Evolutionary conservation across 2,797 vertebrate genomes (phyloP).

Genomic region (Odontamblyopus lacepedii): DNA sequence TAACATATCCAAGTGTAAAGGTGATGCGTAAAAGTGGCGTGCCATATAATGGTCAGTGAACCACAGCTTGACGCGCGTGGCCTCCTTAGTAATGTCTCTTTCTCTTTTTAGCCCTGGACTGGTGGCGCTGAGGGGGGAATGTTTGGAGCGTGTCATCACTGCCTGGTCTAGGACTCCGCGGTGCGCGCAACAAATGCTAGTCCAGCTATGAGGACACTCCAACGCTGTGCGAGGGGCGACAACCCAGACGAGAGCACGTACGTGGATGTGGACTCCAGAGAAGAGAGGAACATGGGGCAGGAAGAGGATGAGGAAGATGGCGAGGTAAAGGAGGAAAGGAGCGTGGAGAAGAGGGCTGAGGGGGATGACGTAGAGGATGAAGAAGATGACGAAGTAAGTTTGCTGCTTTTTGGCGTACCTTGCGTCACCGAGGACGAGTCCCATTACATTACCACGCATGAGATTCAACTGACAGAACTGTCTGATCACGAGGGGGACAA

Average conservation of each 20-base stretch:
- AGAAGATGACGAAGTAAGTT: constrained; percentile 39
- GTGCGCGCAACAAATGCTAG: constrained; percentile 23
- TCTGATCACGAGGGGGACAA: constrained; percentile 84
- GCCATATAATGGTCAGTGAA: constrained; percentile 16
- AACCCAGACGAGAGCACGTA: constrained; percentile 57
- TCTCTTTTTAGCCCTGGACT: constrained; percentile 56
- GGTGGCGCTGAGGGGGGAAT: constrained; percentile 50
- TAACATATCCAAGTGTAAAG: neutral
- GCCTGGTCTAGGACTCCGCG: constrained; percentile 21
- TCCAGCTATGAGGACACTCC: constrained; percentile 46
- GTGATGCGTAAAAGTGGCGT: constrained; percentile 5
- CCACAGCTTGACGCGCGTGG: constrained; percentile 30
- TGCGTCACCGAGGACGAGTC: constrained; percentile 79
- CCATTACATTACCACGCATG: constrained; percentile 94
- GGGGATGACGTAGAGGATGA: constrained; percentile 36
- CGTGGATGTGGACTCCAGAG: constrained; percentile 65
- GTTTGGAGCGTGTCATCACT: constrained; percentile 54
- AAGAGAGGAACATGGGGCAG: constrained; percentile 33
- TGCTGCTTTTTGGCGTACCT: constrained; percentile 63
- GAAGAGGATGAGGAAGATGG: constrained; percentile 57
- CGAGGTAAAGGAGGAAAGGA: constrained; percentile 13
- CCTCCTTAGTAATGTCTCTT: constrained; percentile 47
- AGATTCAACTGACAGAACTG: constrained; percentile 92
- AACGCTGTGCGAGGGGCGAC: constrained; percentile 29
- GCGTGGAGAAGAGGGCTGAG: constrained; percentile 56